Percentiles rank a stretch among this genome's conserved stretches.
Evolutionary conservation across 2,113 vertebrate species (phyloP).

Genomic region (Speoplatyrhinus poulsoni): DNA sequence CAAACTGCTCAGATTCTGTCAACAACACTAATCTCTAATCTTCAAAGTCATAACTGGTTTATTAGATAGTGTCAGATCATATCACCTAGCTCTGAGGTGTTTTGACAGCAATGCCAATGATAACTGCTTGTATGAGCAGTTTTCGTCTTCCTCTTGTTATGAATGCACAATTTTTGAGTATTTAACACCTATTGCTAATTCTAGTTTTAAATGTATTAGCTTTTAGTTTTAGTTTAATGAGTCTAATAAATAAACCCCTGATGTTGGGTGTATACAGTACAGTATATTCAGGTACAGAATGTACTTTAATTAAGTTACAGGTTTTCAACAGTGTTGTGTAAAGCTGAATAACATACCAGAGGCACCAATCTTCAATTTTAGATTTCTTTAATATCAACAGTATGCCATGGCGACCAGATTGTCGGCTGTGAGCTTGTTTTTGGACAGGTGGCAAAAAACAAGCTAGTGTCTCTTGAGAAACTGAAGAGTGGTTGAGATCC

Average conservation of each 20-base stretch:
- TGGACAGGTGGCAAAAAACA: slow-evolving; percentile 29
- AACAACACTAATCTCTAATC: slow-evolving; percentile 50
- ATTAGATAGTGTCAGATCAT: slow-evolving; percentile 29
- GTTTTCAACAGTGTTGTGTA: no score
- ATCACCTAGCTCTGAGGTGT: slow-evolving; percentile 18
- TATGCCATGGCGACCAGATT: slow-evolving; percentile 33
- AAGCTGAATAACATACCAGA: slow-evolving; percentile 28
- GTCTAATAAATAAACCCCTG: no score
- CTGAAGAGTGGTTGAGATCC: slow-evolving; percentile 3
- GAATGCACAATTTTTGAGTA: not conserved
- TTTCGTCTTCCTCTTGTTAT: not conserved
- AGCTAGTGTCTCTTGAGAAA: slow-evolving; percentile 12
- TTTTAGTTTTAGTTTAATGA: no score
- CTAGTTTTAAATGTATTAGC: not conserved
- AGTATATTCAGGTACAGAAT: no score
- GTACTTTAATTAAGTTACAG: no score
- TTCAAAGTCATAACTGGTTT: slow-evolving; percentile 30
- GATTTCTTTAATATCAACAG: slow-evolving; percentile 51
- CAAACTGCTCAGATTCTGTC: slow-evolving; percentile 47
- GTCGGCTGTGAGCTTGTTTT: slow-evolving; percentile 32
- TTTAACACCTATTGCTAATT: not conserved
- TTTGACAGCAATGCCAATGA: not conserved
- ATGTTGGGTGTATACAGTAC: no score
- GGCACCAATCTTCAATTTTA: slow-evolving; percentile 30
- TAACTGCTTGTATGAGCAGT: not conserved